Evolutionary conservation across 2,797 vertebrate genomes (phyloP).

Genomic region (Sylvia borin): DNA sequence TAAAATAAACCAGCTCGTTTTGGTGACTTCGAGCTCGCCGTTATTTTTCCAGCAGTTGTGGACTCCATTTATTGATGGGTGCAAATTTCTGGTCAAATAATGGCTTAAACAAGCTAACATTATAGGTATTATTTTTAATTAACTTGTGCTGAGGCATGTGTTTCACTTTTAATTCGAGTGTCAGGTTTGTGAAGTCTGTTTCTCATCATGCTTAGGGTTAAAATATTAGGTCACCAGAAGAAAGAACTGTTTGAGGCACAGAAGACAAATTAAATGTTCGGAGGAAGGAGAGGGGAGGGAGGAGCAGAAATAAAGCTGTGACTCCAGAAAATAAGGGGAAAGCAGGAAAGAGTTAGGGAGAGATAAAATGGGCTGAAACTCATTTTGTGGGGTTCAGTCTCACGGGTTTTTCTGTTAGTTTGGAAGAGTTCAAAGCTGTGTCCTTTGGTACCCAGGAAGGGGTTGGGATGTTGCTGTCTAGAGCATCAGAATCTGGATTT

Average conservation of each 20-base stretch:
- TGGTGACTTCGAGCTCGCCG: background rate
- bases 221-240: conserved; percentile 58
- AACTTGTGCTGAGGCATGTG: conserved; percentile 21
- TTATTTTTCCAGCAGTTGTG: background rate
- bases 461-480: background rate
- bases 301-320: conserved; percentile 5
- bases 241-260: conserved; percentile 37
- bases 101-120: conserved; percentile 1
- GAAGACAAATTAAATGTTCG: conserved; percentile 57
- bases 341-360: background rate
- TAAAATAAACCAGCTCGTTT: background rate
- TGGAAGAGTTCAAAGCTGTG: background rate
- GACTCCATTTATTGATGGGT: background rate
- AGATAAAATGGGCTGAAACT: background rate
- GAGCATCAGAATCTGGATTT: background rate
- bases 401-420: background rate
- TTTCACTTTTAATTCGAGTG: conserved; percentile 52
- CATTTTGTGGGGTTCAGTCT: background rate
- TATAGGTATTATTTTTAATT: conserved; percentile 58
- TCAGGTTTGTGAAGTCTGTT: conserved; percentile 53
- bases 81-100: conserved; percentile 18
- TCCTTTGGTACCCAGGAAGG: background rate
- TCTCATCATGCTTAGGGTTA: conserved; percentile 46
- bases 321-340: conserved; percentile 3
- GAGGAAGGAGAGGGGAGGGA: conserved; percentile 41